These are phyloP conservation scores for Rhogogaster chlorosoma DNA, from an alignment of 2,888 invertebrate species.

Conservation along the genomic window DNA sequence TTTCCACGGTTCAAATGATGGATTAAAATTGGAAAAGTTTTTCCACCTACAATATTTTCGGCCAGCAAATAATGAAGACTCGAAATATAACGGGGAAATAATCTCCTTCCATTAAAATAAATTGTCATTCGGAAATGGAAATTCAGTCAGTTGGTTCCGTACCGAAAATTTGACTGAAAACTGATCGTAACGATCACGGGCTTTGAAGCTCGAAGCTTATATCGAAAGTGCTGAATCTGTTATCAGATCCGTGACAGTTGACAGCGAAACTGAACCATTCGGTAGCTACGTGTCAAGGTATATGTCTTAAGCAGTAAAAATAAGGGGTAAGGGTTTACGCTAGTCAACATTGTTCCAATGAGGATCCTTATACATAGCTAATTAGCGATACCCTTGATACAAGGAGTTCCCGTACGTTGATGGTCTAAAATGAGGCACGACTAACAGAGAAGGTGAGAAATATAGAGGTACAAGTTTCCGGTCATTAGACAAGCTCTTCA, in stretches of 20 bases:
- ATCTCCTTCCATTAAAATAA: constrained; percentile 36
- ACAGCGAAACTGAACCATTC: constrained; percentile 29
- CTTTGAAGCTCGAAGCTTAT: not conserved
- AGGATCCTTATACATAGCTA: constrained; percentile 74
- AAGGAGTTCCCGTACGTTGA: not conserved
- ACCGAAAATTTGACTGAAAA: not conserved
- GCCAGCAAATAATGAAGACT: constrained; percentile 40
- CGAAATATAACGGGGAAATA: constrained; percentile 33
- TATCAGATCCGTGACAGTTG: not conserved
- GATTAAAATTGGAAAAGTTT: constrained; percentile 71
- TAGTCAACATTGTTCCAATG: constrained; percentile 76
- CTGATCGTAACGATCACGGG: not conserved
- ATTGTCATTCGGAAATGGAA: constrained; percentile 17
- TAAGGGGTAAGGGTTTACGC: constrained; percentile 59
- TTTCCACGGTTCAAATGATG: constrained; percentile 67
- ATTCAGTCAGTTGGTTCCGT: not conserved
- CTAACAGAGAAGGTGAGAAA: not conserved
- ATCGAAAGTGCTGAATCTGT: not conserved
- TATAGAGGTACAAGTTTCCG: not conserved
- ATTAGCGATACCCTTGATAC: constrained; percentile 72
- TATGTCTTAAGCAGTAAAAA: not conserved
- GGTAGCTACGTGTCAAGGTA: not conserved
- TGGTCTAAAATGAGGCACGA: not conserved
- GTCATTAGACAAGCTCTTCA: not conserved
- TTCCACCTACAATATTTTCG: constrained; percentile 60